These are phyloP conservation scores for Globodera ellingtonae DNA, from an alignment of 1,140 invertebrate species.

Conservation along the genomic window DNA sequence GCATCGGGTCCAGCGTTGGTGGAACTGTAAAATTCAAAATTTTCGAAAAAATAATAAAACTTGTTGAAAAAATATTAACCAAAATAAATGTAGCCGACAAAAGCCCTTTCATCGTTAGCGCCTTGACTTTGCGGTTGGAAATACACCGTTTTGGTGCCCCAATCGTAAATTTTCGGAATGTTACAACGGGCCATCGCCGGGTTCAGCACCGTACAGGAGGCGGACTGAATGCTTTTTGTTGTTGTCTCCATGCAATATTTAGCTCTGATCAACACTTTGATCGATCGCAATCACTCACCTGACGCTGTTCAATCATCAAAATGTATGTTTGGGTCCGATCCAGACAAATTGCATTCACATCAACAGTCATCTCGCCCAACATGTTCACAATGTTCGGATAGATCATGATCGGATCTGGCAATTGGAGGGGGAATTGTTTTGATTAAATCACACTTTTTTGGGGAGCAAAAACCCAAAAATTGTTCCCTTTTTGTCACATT, in stretches of 20 bases:
- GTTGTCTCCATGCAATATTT: background rate
- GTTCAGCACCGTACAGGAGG: conserved; percentile 60
- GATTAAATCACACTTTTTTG: background rate
- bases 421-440: background rate
- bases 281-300: conserved; percentile 32
- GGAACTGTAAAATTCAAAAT: conserved; percentile 51
- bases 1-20: conserved; percentile 64
- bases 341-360: conserved; percentile 63
- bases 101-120: conserved; percentile 65
- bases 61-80: conserved; percentile 28
- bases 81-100: conserved; percentile 65
- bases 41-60: background rate
- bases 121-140: conserved; percentile 65
- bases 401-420: conserved; percentile 62
- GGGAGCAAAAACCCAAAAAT: too few species aligned
- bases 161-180: conserved; percentile 65
- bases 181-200: conserved; percentile 59
- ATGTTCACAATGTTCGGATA: conserved; percentile 65
- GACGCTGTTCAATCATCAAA: conserved; percentile 64
- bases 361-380: conserved; percentile 65
- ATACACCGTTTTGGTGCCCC: conserved; percentile 65
- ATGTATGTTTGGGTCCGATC: conserved; percentile 62
- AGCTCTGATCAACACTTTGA: conserved; percentile 6
- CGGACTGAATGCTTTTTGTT: conserved; percentile 48
- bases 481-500: too few species aligned